Conservation (phyloP, 2,888 invertebrate genomes). For the Odontomyia ornata region DNA sequence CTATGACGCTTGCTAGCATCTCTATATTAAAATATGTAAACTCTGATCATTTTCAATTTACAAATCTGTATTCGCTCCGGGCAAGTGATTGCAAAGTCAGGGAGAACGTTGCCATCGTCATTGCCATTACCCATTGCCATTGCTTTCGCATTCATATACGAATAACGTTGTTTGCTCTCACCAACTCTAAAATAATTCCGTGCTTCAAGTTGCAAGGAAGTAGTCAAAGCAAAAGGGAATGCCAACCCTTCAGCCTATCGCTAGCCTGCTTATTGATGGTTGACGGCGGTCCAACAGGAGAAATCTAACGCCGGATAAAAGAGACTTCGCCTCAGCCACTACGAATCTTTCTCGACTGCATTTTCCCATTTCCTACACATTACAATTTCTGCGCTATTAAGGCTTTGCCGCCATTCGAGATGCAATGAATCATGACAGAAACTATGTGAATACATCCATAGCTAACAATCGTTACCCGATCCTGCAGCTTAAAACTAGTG, state of each 20-base stretch:
- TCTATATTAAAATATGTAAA: background rate
- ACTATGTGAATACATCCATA: constrained; percentile 13
- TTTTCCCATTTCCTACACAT: constrained; percentile 29
- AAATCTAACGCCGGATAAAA: constrained; percentile 1
- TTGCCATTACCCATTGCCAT: too few species aligned
- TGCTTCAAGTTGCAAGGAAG: background rate
- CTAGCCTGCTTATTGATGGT: background rate
- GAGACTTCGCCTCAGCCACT: background rate
- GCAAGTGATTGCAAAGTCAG: background rate
- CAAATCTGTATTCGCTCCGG: constrained; percentile 4
- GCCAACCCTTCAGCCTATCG: background rate
- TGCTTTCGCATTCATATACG: background rate
- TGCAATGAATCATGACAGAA: constrained; percentile 19
- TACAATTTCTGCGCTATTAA: constrained; percentile 28
- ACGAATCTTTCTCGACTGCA: constrained; percentile 19
- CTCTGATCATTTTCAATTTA: constrained; percentile 20
- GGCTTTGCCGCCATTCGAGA: constrained; percentile 1
- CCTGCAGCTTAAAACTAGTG: constrained; percentile 9
- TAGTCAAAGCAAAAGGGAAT: background rate
- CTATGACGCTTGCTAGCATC: background rate
- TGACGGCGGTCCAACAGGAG: background rate
- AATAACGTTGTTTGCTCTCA: constrained; percentile 14
- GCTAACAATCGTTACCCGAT: constrained; percentile 5
- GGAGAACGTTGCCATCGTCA: background rate
- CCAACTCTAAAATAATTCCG: constrained; percentile 10